Evolutionary conservation across 2,797 vertebrate genomes (phyloP).

Genomic region (Cacajao melanocephalus): DNA sequence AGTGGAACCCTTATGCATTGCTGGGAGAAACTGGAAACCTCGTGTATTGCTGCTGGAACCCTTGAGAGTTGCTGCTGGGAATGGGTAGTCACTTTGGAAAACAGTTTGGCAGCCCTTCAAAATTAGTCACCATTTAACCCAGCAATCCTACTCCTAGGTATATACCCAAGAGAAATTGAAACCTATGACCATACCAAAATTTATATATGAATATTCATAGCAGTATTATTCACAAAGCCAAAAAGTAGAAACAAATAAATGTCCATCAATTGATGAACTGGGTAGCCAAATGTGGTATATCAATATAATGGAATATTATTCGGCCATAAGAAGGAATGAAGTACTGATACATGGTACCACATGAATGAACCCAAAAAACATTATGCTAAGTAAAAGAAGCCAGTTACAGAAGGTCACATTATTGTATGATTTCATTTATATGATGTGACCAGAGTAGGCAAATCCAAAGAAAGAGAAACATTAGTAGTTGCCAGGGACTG

Average conservation of each 20-base stretch:
- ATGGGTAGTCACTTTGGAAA: background rate
- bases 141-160: background rate
- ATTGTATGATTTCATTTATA: background rate
- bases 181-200: background rate
- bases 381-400: background rate
- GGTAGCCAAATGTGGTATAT: background rate
- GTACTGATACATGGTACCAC: background rate
- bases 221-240: background rate
- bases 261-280: background rate
- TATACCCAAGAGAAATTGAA: background rate
- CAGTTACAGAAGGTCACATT: background rate
- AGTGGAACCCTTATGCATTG: background rate
- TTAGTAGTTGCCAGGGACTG: background rate
- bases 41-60: too few species aligned
- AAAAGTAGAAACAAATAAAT: background rate
- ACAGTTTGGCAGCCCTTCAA: background rate
- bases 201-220: background rate
- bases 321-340: slow-evolving; percentile 1
- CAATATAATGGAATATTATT: background rate
- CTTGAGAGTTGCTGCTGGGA: background rate
- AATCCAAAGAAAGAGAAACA: slow-evolving; percentile 25
- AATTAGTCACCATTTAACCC: background rate
- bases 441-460: background rate
- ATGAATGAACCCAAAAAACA: background rate
- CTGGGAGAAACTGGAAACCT: background rate